Evolutionary conservation across 2,888 invertebrate species (phyloP), one percentile per base, ranked within the genome.

Genomic region (Cylloceria caligata): DNA sequence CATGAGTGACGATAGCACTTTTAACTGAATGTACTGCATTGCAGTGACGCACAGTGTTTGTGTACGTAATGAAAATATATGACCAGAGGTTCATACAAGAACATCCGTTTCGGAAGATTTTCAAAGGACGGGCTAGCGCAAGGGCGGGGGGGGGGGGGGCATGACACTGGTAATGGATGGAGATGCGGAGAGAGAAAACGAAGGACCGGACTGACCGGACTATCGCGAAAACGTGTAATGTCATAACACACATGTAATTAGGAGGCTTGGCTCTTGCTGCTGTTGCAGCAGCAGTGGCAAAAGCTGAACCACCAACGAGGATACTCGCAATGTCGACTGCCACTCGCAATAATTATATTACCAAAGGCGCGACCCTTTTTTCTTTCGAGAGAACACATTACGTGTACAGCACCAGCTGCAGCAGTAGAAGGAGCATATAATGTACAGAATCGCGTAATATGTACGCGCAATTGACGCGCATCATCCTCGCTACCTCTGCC

Each of bases 281-380:
- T 62, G 52, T 45, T 52, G 73, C 62, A 21, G 27, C 36, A 60
- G 79, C 49, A 72, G 65, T 16, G 30, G 45, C 47, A 76, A 21
- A 47, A 62, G 24, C 42, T 47, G 47, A 62, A 27, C 34, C 34
- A 69, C 39, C 52, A 13, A 21, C 49, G 52, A 30, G 62, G 39
- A 60, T 68, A 64, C n/a, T 52, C 67, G 72, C 42, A 67, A 67
- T 60, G 39, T 21, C n/a, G 27, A 30, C 65, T 49, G 19, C 19
- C 39, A 64, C 62, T 55, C 47, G 36, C 36, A 67, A 67, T 67
- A 76, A 81, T 81, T 67, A 80, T 71, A 45, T 71, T 75, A 80
- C 65, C 47, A 55, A 55, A 80, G 67, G 60, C 36, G 34, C 49
- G 52, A 76, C 72, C 68, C 72, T 49, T 71, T 81, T 76, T 76